Percentiles rank a stretch among this genome's conserved stretches.
Evolutionary conservation across 2,797 vertebrate genomes (phyloP).

Genomic region (Leucoraja ocellata): DNA sequence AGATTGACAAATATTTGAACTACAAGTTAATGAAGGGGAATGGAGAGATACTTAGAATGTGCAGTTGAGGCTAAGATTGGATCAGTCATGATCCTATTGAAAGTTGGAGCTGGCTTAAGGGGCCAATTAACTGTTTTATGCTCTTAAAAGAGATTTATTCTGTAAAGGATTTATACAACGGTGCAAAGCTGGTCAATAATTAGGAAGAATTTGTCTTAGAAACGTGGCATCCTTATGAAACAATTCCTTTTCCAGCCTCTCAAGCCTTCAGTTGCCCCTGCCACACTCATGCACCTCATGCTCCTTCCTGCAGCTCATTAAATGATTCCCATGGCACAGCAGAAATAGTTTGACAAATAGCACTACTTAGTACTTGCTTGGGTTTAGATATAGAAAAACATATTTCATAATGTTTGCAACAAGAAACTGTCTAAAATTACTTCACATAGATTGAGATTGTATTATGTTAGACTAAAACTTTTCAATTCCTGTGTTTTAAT

Average conservation of each 20-base stretch:
- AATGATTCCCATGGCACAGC: neutral
- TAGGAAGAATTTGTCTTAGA: too few relatives aligned
- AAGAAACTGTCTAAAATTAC: neutral
- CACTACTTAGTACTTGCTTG: neutral
- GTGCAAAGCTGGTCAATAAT: too few relatives aligned
- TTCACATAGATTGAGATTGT: neutral
- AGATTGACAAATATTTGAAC: too few relatives aligned
- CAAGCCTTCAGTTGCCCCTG: neutral
- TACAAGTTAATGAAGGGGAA: too few relatives aligned
- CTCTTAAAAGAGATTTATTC: too few relatives aligned
- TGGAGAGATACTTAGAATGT: too few relatives aligned
- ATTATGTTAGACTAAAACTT: neutral
- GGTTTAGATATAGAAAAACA: neutral
- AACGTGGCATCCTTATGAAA: neutral
- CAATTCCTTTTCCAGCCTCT: neutral
- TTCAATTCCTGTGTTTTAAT: neutral
- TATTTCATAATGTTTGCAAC: neutral
- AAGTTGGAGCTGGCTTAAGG: too few relatives aligned
- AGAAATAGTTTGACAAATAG: neutral
- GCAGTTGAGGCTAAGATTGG: too few relatives aligned
- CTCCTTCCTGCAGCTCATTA: neutral
- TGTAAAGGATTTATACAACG: too few relatives aligned
- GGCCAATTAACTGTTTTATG: too few relatives aligned
- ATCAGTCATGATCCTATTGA: too few relatives aligned
- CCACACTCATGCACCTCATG: neutral